Evolutionary conservation across 2,888 invertebrate genomes (phyloP).

Genomic region (Dasysyrphus albostriatus): DNA sequence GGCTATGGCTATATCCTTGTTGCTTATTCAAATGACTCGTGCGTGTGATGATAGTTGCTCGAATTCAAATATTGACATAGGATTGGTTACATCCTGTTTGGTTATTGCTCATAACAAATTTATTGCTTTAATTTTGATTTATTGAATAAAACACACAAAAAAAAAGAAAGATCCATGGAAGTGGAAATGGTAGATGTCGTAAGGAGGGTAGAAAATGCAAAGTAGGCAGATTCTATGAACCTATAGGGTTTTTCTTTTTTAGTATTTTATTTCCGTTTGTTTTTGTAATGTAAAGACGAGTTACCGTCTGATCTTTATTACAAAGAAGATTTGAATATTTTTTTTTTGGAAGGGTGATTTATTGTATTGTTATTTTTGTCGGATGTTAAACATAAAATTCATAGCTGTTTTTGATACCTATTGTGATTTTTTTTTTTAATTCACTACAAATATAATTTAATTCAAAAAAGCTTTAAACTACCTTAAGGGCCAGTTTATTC

Average conservation of each 20-base stretch:
- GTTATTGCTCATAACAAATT: constrained; percentile 20
- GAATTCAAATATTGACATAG: constrained; percentile 55
- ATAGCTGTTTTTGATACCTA: too few species aligned
- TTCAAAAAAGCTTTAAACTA: too few species aligned
- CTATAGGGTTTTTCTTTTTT: not conserved
- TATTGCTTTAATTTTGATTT: constrained; percentile 32
- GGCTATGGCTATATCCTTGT: not conserved
- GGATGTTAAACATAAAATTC: not conserved
- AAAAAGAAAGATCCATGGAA: not conserved
- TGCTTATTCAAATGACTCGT: constrained; percentile 16
- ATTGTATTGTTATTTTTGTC: not conserved
- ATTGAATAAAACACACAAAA: constrained; percentile 9
- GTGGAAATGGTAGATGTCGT: not conserved
- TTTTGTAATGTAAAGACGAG: not conserved
- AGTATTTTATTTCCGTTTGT: not conserved
- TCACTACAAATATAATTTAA: too few species aligned
- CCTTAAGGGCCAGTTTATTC: too few species aligned
- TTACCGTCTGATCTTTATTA: not conserved
- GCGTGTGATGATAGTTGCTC: constrained; percentile 59
- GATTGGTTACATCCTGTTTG: constrained; percentile 58
- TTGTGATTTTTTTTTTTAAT: too few species aligned
- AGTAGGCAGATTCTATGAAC: not conserved
- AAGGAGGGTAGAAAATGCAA: not conserved
- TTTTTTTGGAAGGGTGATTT: not conserved
- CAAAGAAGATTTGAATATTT: not conserved